Base-by-base conservation (phyloP, 2,888 invertebrate genomes). In the Polylopha cassiicola region DNA sequence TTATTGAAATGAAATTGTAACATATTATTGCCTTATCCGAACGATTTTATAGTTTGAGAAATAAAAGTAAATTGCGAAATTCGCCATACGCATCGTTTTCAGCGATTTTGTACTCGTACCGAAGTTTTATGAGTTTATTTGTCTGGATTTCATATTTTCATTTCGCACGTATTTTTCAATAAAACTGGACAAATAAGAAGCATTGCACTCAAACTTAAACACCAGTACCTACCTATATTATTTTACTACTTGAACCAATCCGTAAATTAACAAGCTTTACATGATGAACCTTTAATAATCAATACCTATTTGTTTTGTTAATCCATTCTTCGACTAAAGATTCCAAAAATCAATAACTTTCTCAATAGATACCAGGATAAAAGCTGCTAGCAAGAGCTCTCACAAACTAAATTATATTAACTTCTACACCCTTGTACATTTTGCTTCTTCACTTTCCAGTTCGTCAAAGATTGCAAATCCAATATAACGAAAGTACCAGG, bases 111-210 rank as follows among this genome's bases (percentile, higher is more conserved):
- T 56, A 51, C 48, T 46, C 46, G 42, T 27, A 53, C 52, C 51
- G 52, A 50, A 50, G 54, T 55, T 61, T 62, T 61, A 62, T 46
- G 54, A 59, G 54, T 50, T 58, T 50, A 49, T 51, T 55, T 50
- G 42, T 44, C 32, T 34, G 26, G 29, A 30, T 36, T 29, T 37
- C 17, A 7, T 9, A n/a, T n/a, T n/a, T n/a, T 14, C 17, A 6
- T 31, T 5, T 4, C 8, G n/a, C n/a, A n/a, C n/a, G n/a, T n/a
- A 23, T 15, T 33, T 24, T 11, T 8, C 2, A 8, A 20, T 20
- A 20, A 20, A 20, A n/a, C 7, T 20, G 20, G 2, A 24, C 14
- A 24, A 24, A 14, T 3, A 7, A 11, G 1, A 24, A n/a, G n/a
- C 24, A 24, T 24, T 24, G 15, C 27, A 14, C 36, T 4, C 21